Base-by-base conservation (phyloP, 2,113 vertebrate genomes). In the Zapus hudsonius region DNA sequence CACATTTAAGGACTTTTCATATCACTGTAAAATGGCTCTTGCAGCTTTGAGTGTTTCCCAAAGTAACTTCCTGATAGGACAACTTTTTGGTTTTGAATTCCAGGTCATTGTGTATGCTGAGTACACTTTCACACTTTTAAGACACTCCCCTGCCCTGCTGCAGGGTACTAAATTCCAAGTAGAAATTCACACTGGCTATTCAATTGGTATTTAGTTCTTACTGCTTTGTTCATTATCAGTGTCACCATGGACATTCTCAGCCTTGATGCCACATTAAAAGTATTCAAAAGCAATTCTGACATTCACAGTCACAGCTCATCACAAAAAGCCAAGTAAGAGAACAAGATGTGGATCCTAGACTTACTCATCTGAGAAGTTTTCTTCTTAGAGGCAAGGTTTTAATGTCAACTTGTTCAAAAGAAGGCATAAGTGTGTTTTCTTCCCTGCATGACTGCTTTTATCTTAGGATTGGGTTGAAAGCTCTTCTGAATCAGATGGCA, bases 71-170 rank as follows among this genome's bases (percentile, higher is more conserved):
- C 63, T 73, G 16, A 40, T n/a, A 73, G 20, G 40, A 82, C 70
- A 87, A 44, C 23, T 67, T 84, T 31, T n/a, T n/a, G 29, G 31
- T n/a, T 75, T n/a, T 61, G 20, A 57, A 61, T 33, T 5, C 55
- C 15, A n/a, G 10, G 10, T 59, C 38, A 59, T 23, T 19, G 38
- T 25, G 5, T 29, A 7, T 75, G 31, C 15, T 27, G 9, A 44
- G 57, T 8, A 44, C 9, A 44, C n/a, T 33, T 44, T 25, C 31
- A n/a, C 19, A 13, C 31, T 40, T 5, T 74, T 7, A 27, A 1
- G 33, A 31, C 17, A 4, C 7, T 11, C n/a, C 55, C 13, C n/a
- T 27, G 4, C 4, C 13, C n/a, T 27, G 2, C 8, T 10, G 7
- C 15, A 31, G 23, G 16, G 72, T 70, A 47, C 9, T 73, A 27